phyloP scores from a whole-genome alignment of 2,113 vertebrate species.

The Phrynosoma platyrhinos region DNA sequence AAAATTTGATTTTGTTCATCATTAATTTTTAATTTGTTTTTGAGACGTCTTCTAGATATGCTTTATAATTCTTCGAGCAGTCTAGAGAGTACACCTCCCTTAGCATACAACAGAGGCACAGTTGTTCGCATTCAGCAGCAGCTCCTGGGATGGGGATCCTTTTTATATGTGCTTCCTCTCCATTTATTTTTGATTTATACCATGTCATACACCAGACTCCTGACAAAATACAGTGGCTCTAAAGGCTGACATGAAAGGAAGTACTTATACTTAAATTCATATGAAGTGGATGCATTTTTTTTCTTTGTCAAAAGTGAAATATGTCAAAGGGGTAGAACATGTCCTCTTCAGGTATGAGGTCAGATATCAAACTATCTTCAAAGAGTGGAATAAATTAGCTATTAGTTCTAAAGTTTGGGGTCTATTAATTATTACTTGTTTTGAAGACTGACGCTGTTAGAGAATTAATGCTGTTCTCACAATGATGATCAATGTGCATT shows the following conservation, averaged over 20 bases:
- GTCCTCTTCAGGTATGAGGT: background rate
- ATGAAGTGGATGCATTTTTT: slow-evolving; percentile 14
- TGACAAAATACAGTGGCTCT: background rate
- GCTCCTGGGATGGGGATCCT: background rate
- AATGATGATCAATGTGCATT: background rate
- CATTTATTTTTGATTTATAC: background rate
- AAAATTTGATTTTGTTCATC: slow-evolving; percentile 42
- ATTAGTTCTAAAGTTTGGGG: too few species aligned
- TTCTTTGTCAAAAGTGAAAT: background rate
- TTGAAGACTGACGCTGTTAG: background rate
- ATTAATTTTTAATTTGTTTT: slow-evolving; percentile 70
- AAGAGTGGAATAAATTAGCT: background rate
- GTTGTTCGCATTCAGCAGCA: slow-evolving; percentile 19
- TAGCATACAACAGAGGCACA: slow-evolving; percentile 28
- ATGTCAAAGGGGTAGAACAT: background rate
- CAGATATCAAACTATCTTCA: background rate
- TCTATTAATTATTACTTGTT: background rate
- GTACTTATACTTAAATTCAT: background rate
- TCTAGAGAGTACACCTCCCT: background rate
- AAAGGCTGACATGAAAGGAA: slow-evolving; percentile 7
- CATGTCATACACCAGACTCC: background rate
- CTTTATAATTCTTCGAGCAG: slow-evolving; percentile 49
- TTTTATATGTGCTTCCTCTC: slow-evolving; percentile 8
- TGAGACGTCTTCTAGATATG: slow-evolving; percentile 38
- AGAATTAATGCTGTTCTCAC: background rate